Evolutionary conservation across 1,140 invertebrate genomes (phyloP).

Genomic region (Diabrotica virgifera): DNA sequence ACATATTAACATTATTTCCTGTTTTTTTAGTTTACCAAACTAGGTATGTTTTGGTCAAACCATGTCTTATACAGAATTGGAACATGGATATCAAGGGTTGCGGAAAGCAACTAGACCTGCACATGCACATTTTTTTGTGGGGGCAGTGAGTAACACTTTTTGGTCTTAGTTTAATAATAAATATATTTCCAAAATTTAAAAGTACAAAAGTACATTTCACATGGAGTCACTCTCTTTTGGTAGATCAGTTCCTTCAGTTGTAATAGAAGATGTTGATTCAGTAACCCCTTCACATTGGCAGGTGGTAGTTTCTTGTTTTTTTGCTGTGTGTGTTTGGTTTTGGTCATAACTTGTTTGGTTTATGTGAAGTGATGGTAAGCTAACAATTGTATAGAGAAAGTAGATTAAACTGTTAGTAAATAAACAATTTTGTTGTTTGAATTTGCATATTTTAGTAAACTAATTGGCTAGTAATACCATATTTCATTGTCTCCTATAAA

Average conservation of each 20-base stretch:
- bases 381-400: too few relatives aligned
- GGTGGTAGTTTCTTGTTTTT: constrained; percentile 29
- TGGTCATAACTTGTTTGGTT: constrained; percentile 4
- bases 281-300: constrained; percentile 38
- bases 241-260: constrained; percentile 46
- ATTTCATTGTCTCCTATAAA: too few relatives aligned
- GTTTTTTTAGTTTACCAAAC: too few relatives aligned
- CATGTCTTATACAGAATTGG: constrained; percentile 87
- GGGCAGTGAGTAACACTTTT: constrained; percentile 41
- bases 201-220: neutral
- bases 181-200: too few relatives aligned
- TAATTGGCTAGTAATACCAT: too few relatives aligned
- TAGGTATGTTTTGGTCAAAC: constrained; percentile 33
- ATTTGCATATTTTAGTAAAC: too few relatives aligned
- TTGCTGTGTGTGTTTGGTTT: constrained; percentile 19
- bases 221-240: neutral
- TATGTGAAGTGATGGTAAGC: neutral
- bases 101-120: constrained; percentile 57
- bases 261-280: constrained; percentile 51
- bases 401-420: too few relatives aligned
- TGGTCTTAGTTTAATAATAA: constrained; percentile 7
- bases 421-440: too few relatives aligned
- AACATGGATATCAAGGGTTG: constrained; percentile 83
- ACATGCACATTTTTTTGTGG: constrained; percentile 61
- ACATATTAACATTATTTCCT: too few relatives aligned